Base-by-base conservation (phyloP, 2,888 invertebrate genomes). In the Hyppa rectilinea region DNA sequence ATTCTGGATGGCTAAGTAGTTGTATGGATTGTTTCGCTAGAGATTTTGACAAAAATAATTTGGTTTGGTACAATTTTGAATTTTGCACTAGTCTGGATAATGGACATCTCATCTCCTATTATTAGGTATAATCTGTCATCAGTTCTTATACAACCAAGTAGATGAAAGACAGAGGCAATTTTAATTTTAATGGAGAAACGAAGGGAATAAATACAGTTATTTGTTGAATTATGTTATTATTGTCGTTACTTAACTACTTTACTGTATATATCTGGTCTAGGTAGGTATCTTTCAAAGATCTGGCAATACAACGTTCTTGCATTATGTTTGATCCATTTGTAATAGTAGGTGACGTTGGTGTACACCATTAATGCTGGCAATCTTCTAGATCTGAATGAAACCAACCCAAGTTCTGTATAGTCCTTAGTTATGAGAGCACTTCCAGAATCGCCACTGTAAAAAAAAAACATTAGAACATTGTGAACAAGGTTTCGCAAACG, bases 381-480 rank as follows among this genome's bases (percentile, higher is more conserved):
- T 3, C 31, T 12, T 4, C 55, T 38, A 0, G 74, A 71, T 43
- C 86, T 85, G 72, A 87, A 92, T 1, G 92, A 92, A 3, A 92
- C 87, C 6, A 93, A 0, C 4, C 92, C 91, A n/a, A 92, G 82
- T 63, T 87, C 84, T 45, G 83, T 79, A 31, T 80, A 70, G 14
- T 77, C 66, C 1, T 71, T 43, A 9, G 85, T 80, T 10, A 92
- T 65, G 0, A 93, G 72, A 12, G 87, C 91, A 72, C 90, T 88
- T 14, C 92, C 91, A 0, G 91, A 92, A 72, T 93, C 92, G 12
- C 92, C 91, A 20, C 92, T 92, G 88, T 9, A 89, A 90, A 67
- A 45, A 65, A 26, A 31, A 20, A 58, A 26, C 23, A n/a, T n/a
- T n/a, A 4, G 12, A 56, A 17, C 9, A 56, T 10, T 56, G 9